Evolutionary conservation across 2,113 vertebrate genomes (phyloP).

Genomic region (Halichoeres trimaculatus): DNA sequence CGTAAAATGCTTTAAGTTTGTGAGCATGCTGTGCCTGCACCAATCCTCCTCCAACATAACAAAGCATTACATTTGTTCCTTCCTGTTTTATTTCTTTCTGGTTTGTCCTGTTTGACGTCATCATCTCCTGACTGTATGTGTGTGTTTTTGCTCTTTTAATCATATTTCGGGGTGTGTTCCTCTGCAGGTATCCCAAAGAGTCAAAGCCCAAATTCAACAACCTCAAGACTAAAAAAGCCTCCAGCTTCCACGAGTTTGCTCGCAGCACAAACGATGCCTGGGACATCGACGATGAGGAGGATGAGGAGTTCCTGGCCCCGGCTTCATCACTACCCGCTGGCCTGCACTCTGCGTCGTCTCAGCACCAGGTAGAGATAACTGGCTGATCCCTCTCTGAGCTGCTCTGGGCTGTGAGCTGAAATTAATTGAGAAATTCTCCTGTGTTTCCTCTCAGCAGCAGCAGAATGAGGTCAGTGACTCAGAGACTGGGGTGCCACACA

Average conservation of each 20-base stretch:
- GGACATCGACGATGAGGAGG: constrained; percentile 94
- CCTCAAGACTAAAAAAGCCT: constrained; percentile 91
- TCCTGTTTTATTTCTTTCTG: neutral
- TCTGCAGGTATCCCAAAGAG: constrained; percentile 89
- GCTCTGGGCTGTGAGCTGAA: neutral
- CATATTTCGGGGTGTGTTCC: neutral
- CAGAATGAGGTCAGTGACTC: constrained; percentile 75
- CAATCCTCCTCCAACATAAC: neutral
- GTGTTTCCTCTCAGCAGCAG: constrained; percentile 64
- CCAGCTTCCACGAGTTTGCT: constrained; percentile 95
- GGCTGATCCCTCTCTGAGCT: neutral
- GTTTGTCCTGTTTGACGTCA: neutral
- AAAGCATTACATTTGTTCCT: neutral
- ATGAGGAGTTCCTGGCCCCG: constrained; percentile 77
- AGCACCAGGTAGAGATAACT: constrained; percentile 64
- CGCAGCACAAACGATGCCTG: constrained; percentile 95
- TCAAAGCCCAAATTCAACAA: constrained; percentile 86
- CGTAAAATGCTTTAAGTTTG: constrained; percentile 2
- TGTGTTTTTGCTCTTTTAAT: too few species aligned
- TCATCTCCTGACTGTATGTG: neutral
- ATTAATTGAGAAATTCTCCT: neutral
- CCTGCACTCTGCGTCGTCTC: constrained; percentile 76
- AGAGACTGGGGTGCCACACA: constrained; percentile 53
- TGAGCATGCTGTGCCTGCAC: constrained; percentile 33
- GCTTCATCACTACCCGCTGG: constrained; percentile 55